These are phyloP conservation scores for Romanogobio albipinnatus DNA, from an alignment of 2,113 vertebrate species.

Conservation along the genomic window DNA sequence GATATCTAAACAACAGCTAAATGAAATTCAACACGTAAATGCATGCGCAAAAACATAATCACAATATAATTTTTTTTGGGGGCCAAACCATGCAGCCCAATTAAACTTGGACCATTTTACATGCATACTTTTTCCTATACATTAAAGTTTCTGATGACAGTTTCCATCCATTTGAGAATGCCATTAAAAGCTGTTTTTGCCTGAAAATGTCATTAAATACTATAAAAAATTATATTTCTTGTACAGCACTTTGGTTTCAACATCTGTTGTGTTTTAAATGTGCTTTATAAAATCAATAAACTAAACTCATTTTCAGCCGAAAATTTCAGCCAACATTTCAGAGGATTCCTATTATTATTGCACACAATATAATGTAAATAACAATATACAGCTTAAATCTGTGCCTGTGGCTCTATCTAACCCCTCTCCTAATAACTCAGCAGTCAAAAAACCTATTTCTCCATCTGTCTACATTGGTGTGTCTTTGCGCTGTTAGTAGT, in stretches of 20 bases:
- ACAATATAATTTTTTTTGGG: not conserved
- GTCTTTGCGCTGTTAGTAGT: conserved; percentile 19
- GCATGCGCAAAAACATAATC: no score
- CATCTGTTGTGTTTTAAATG: no score
- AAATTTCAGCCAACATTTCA: not conserved
- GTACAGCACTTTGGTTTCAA: no score
- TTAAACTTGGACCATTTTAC: conserved; percentile 14
- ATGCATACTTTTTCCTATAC: not conserved
- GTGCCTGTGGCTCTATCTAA: conserved; percentile 10
- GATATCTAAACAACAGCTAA: not conserved
- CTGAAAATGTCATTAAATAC: not conserved
- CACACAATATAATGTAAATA: not conserved
- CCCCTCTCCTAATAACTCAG: conserved; percentile 19
- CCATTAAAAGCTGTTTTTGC: not conserved
- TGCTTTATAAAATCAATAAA: no score
- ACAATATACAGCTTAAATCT: not conserved
- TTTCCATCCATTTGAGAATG: not conserved
- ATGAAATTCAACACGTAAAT: not conserved
- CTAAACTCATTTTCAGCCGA: not conserved
- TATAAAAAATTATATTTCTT: no score
- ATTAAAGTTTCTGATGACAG: not conserved
- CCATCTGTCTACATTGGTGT: conserved; percentile 6
- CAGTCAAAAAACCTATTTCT: not conserved
- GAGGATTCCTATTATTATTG: not conserved
- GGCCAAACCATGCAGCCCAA: not conserved